These are phyloP conservation scores for Escarpia spicata DNA, from an alignment of 2,888 invertebrate genomes.

Conservation along the genomic window DNA sequence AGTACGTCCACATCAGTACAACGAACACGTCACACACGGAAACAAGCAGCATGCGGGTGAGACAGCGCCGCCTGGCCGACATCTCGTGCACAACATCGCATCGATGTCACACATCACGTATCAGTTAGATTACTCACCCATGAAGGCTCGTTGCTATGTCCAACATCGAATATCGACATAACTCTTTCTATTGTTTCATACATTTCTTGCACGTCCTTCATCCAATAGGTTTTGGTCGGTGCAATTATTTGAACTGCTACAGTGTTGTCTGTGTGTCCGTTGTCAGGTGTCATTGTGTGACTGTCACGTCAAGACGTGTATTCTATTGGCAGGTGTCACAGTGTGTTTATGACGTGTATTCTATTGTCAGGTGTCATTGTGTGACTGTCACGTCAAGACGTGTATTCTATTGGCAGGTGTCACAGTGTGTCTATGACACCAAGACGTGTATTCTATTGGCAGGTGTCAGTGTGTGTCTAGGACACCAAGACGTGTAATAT, in stretches of 20 bases:
- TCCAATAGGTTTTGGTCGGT: too few relatives aligned
- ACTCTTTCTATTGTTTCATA: too few relatives aligned
- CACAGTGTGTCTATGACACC: background rate
- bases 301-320: background rate
- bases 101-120: too few relatives aligned
- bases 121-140: too few relatives aligned
- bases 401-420: background rate
- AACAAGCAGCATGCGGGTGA: conserved; percentile 47
- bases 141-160: too few relatives aligned
- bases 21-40: conserved; percentile 58
- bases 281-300: background rate
- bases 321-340: background rate
- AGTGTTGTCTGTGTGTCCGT: background rate
- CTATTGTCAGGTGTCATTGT: background rate
- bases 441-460: background rate
- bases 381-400: background rate
- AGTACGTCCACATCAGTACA: conserved; percentile 60
- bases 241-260: too few relatives aligned
- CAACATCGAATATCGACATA: too few relatives aligned
- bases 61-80: background rate
- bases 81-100: too few relatives aligned
- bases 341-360: background rate
- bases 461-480: background rate
- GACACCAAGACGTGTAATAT: background rate
- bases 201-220: too few relatives aligned